Percentiles rank a stretch among this genome's conserved stretches.
phyloP scores from a whole-genome alignment of 2,888 invertebrate genomes.

The Theodoxus fluviatilis region DNA sequence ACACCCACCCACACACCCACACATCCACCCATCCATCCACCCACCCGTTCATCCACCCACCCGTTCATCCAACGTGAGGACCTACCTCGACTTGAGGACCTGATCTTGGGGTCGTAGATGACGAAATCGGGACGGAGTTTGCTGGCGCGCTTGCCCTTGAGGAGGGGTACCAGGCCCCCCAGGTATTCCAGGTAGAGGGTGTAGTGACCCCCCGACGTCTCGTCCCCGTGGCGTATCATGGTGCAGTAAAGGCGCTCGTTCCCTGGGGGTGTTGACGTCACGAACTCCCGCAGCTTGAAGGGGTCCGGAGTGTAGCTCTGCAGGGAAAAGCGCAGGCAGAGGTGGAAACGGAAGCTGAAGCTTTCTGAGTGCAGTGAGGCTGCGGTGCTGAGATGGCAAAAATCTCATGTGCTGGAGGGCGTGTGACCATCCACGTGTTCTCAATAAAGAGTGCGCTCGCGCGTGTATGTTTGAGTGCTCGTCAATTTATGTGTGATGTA shows the following conservation, averaged over 20 bases:
- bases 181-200: conserved; percentile 87
- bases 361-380: no score
- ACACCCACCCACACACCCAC: not conserved
- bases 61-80: not conserved
- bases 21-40: not conserved
- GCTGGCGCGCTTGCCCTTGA: conserved; percentile 94
- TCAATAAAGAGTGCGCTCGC: no score
- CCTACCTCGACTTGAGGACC: conserved; percentile 42
- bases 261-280: conserved; percentile 86
- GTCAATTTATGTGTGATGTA: no score
- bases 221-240: conserved; percentile 86
- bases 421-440: no score
- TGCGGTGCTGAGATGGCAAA: no score
- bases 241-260: conserved; percentile 94
- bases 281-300: conserved; percentile 87
- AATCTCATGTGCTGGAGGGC: no score
- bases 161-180: conserved; percentile 92
- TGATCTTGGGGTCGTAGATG: conserved; percentile 72
- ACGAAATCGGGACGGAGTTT: conserved; percentile 98
- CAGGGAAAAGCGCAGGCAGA: no score
- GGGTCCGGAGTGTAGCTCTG: conserved; percentile 94
- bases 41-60: not conserved
- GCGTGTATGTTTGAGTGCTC: no score
- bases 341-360: no score
- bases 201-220: conserved; percentile 66